Evolutionary conservation across 1,140 invertebrate species (phyloP).

Genomic region (Pseudomyrmex sp.): DNA sequence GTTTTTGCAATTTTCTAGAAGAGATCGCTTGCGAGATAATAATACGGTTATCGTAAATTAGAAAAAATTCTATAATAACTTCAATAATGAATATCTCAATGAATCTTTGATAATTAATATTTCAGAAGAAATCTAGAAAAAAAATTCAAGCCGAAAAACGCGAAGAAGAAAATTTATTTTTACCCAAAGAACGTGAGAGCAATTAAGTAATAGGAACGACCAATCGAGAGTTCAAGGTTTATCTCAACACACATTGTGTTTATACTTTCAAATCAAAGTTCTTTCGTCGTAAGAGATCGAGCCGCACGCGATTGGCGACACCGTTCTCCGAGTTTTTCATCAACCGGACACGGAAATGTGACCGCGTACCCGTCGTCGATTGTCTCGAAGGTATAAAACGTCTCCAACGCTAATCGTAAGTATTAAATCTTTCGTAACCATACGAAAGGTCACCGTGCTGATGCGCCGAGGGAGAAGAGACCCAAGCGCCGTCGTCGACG

Average conservation of each 20-base stretch:
- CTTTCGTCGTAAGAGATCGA: not conserved
- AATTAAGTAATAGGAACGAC: too few species aligned
- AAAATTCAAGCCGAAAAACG: too few species aligned
- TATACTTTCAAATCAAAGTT: constrained; percentile 2
- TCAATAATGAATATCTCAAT: not conserved
- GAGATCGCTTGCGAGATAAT: not conserved
- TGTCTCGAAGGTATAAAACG: not conserved
- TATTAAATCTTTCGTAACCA: constrained; percentile 65
- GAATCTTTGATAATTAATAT: too few species aligned
- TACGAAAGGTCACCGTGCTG: constrained; percentile 68
- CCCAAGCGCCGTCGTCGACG: constrained; percentile 20
- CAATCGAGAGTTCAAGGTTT: not conserved
- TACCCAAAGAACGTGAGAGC: too few species aligned
- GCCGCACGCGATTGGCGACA: too few species aligned
- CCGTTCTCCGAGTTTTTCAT: constrained; percentile 1
- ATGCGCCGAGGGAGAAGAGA: constrained; percentile 57
- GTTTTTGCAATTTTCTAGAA: not conserved
- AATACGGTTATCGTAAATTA: not conserved
- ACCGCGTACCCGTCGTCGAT: not conserved
- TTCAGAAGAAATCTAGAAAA: too few species aligned
- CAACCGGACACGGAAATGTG: constrained; percentile 17
- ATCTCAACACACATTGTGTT: not conserved
- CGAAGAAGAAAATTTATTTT: too few species aligned
- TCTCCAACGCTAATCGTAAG: constrained; percentile 44
- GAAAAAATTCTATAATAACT: not conserved